Evolutionary conservation across 2,113 vertebrate species (phyloP).

Genomic region (Chamaea fasciata): DNA sequence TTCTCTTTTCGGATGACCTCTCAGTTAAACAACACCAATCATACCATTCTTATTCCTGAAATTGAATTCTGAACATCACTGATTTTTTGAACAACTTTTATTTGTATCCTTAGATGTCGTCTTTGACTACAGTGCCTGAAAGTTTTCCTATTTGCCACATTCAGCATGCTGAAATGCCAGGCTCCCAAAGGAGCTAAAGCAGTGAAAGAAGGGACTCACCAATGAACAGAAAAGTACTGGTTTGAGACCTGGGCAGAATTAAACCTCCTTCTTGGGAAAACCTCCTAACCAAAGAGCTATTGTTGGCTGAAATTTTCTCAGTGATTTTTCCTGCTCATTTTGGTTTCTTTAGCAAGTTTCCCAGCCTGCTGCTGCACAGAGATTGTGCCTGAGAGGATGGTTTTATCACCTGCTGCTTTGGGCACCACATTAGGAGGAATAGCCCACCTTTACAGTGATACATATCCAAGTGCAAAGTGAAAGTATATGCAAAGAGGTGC

Average conservation of each 20-base stretch:
- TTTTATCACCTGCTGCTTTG: neutral
- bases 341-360: neutral
- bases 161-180: neutral
- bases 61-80: neutral
- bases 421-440: neutral
- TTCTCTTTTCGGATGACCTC: neutral
- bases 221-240: neutral
- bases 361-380: neutral
- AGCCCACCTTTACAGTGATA: accelerated
- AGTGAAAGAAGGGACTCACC: neutral
- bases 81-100: neutral
- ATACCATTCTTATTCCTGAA: neutral
- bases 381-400: neutral
- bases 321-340: neutral
- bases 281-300: neutral
- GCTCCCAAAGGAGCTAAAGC: neutral
- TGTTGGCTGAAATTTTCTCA: neutral
- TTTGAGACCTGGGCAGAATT: neutral
- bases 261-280: neutral
- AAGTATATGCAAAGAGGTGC: neutral
- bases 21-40: neutral
- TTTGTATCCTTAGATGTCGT: neutral
- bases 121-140: neutral
- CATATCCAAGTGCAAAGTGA: neutral
- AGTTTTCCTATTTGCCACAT: neutral